Percentiles rank a stretch among this genome's conserved stretches.
Conservation (phyloP, 2,888 invertebrate species). For the Rhagophthalmus giganteus region DNA sequence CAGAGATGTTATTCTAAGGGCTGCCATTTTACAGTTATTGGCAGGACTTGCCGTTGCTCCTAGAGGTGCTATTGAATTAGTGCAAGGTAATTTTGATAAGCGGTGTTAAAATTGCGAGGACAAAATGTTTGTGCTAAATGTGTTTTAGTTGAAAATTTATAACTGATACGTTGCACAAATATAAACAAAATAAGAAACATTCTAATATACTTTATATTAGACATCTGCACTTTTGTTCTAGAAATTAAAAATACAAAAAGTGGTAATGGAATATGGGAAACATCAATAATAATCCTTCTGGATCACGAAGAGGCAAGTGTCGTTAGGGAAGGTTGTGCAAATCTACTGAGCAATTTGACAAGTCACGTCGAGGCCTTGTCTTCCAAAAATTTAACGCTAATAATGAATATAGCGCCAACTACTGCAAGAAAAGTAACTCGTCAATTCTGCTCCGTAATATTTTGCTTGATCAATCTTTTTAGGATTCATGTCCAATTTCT, state of each 20-base stretch:
- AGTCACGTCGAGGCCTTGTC: constrained; percentile 36
- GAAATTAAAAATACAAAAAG: constrained; percentile 40
- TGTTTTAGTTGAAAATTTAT: constrained; percentile 30
- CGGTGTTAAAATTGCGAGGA: background rate
- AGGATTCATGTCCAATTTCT: constrained; percentile 21
- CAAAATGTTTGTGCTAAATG: background rate
- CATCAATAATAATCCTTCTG: constrained; percentile 47
- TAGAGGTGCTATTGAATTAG: constrained; percentile 45
- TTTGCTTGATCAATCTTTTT: no score
- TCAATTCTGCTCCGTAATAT: background rate
- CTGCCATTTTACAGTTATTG: constrained; percentile 59
- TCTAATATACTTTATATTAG: no score
- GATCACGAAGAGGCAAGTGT: constrained; percentile 59
- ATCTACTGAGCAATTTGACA: constrained; percentile 56
- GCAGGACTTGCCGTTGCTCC: constrained; percentile 53
- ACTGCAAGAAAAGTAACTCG: constrained; percentile 11
- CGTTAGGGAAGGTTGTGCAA: constrained; percentile 61
- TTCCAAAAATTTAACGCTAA: constrained; percentile 6
- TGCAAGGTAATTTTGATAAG: constrained; percentile 41
- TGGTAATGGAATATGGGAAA: constrained; percentile 49
- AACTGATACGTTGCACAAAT: background rate
- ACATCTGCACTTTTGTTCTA: no score
- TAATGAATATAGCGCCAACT: constrained; percentile 11
- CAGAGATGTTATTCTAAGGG: constrained; percentile 59
- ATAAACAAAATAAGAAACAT: no score